Evolutionary conservation across 1,140 invertebrate species (phyloP).

Genomic region (Polyergus mexicanus): DNA sequence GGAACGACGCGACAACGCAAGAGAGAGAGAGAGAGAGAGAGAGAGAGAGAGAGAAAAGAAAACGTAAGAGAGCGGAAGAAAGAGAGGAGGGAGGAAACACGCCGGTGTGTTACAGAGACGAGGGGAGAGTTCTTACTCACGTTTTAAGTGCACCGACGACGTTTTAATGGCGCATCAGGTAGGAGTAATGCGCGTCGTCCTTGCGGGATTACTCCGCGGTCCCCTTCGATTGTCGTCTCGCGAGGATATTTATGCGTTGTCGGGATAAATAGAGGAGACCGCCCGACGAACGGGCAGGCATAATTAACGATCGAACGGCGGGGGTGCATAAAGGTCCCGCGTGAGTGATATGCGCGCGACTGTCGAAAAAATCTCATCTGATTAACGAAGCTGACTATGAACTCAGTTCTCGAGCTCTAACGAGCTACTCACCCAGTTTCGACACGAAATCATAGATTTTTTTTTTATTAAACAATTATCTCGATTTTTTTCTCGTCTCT

Average conservation of each 20-base stretch:
- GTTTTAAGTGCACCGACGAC: constrained; percentile 64
- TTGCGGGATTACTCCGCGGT: constrained; percentile 47
- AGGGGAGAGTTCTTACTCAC: constrained; percentile 51
- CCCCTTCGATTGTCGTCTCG: constrained; percentile 58
- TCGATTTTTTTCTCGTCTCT: not conserved
- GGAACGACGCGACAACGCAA: constrained; percentile 21
- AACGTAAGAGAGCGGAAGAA: constrained; percentile 22
- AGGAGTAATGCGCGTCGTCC: constrained; percentile 46
- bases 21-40: constrained; percentile 3
- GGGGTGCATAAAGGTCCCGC: not conserved
- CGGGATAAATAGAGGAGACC: constrained; percentile 35
- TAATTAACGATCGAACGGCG: constrained; percentile 43
- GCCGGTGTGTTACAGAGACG: constrained; percentile 47
- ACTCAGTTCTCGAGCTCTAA: not conserved
- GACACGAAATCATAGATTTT: too few relatives aligned
- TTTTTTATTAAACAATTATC: not conserved
- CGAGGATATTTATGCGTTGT: constrained; percentile 54
- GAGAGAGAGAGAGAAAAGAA: constrained; percentile 4
- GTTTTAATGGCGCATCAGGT: constrained; percentile 63
- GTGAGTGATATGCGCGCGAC: not conserved
- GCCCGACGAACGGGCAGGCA: not conserved
- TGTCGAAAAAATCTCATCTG: constrained; percentile 37
- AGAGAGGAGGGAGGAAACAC: constrained; percentile 1
- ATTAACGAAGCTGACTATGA: not conserved
- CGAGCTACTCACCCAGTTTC: not conserved